Conservation (phyloP, 2,888 invertebrate species). For the Nomada fucata region DNA sequence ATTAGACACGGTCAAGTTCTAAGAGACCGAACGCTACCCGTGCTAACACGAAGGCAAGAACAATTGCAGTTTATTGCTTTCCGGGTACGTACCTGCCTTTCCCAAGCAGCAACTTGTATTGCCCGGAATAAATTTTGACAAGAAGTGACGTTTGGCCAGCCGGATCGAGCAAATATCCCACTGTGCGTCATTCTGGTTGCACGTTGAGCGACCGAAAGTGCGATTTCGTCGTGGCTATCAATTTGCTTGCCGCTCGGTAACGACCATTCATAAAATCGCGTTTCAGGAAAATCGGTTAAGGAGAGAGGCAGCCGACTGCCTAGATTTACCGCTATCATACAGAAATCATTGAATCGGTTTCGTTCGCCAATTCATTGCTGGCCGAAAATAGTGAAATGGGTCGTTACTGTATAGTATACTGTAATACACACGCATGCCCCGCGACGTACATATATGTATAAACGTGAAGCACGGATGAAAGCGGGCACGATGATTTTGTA, state of each 20-base stretch:
- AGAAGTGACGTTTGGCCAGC: too few species aligned
- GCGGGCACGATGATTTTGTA: not conserved
- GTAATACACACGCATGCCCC: too few species aligned
- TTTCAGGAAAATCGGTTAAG: slow-evolving; percentile 17
- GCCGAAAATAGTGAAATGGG: not conserved
- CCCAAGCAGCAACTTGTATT: too few species aligned
- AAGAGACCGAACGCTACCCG: too few species aligned
- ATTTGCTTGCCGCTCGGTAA: not conserved
- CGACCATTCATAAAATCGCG: slow-evolving; percentile 32
- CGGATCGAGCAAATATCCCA: too few species aligned
- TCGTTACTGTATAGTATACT: not conserved
- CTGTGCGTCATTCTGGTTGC: not conserved
- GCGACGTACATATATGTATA: not conserved
- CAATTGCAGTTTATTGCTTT: too few species aligned
- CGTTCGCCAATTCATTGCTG: not conserved
- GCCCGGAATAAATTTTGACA: too few species aligned
- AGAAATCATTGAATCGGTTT: not conserved
- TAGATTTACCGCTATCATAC: slow-evolving; percentile 10
- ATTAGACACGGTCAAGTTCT: too few species aligned
- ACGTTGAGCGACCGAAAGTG: slow-evolving; percentile 28
- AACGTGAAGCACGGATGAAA: not conserved
- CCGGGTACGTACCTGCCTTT: too few species aligned
- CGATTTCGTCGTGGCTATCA: slow-evolving; percentile 26
- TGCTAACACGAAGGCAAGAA: too few species aligned
- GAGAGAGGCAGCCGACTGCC: slow-evolving; percentile 14